Conservation (phyloP, 2,113 vertebrate genomes). For the Otis tarda region DNA sequence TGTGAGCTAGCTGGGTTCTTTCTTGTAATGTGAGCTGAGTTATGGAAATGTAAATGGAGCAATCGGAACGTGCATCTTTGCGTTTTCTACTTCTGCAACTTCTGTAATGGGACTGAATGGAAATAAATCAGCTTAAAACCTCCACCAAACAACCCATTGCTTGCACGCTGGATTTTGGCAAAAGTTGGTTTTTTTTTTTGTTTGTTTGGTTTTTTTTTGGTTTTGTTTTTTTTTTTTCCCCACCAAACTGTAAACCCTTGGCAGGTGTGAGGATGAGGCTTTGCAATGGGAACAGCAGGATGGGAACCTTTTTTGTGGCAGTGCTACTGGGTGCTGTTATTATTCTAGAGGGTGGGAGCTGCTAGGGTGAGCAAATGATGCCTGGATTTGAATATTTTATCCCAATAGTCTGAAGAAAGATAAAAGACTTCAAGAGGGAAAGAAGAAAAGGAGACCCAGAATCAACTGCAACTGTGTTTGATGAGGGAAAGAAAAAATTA, state of each 20-base stretch:
- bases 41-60: constrained; percentile 57
- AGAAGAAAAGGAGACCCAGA: neutral
- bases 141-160: neutral
- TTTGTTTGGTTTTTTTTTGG: no score
- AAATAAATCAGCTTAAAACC: neutral
- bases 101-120: constrained; percentile 7
- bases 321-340: neutral
- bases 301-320: neutral
- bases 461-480: neutral
- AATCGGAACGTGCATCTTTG: constrained; percentile 39
- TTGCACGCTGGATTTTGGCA: neutral
- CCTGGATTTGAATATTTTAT: neutral
- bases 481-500: neutral
- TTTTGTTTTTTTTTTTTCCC: no score
- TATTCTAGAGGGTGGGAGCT: neutral
- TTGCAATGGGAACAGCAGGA: neutral
- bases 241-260: neutral
- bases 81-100: constrained; percentile 26
- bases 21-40: constrained; percentile 34
- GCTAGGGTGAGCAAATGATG: neutral
- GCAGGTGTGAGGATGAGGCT: neutral
- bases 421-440: neutral
- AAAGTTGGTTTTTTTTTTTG: neutral
- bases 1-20: constrained; percentile 14
- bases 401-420: neutral